Evolutionary conservation across 2,113 vertebrate genomes (phyloP), one percentile per base, ranked within the genome.

Genomic region (Melospiza melodia): DNA sequence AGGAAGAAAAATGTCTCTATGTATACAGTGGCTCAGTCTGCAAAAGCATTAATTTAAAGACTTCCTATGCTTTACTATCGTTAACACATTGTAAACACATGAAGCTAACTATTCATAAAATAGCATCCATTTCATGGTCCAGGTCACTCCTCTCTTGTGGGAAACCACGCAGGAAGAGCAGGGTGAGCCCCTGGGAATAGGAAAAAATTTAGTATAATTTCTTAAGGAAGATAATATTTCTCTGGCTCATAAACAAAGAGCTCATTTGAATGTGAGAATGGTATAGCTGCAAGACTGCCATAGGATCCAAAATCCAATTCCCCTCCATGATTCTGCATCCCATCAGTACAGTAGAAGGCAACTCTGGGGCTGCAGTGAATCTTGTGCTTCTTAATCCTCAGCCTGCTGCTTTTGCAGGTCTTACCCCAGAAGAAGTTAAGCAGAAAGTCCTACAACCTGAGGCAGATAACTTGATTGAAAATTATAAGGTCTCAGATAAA

Each of bases 61-160:
- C 73, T 94, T 93, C 69, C 66, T 87, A 75, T 84, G 31, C 61
- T 93, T 92, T 94, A 86, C 75, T 90, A 54, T 96, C 94, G 96
- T 96, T 96, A 96, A 90, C 93, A 95, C 94, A 51, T 90, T 96
- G 94, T 92, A 96, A 97, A 96, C 94, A 94, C 92, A 3, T 87
- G 69, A 94, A 93, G 30, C 52, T 82, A 90, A 90, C 80, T 86
- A 92, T 95, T 95, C 69, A 92, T 92, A 90, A 96, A 96, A 95
- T 94, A 78, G 73, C 93, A 93, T 95, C 88, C 41, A 90, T 93
- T 96, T 90, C 83, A 90, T 9, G 37, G 83, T 72, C 66, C 68
- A 93, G 68, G 84, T 65, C 65, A 61, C 15, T 93, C 11, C 12
- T 11, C 9, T 87, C 16, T 74, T 87, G 67, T 72, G 69, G 39